phyloP scores from a whole-genome alignment of 92 coral and sea anemone genomes.

The Plumapathes pennacea region DNA sequence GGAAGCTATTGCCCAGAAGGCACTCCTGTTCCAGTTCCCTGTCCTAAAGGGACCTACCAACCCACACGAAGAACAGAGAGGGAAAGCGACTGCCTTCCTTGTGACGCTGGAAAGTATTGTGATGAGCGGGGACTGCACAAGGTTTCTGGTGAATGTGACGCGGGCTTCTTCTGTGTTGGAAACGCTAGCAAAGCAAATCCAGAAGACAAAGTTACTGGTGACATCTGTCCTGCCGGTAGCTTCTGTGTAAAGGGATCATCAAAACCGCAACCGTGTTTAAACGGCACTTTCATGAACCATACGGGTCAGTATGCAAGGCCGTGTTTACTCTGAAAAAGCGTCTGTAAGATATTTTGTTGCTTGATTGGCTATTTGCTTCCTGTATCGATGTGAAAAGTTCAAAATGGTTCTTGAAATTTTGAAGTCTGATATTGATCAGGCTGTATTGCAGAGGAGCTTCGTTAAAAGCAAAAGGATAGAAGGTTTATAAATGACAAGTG shows the following conservation, averaged over 20 bases:
- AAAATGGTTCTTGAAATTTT: no score
- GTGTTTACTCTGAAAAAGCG: no score
- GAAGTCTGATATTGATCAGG: no score
- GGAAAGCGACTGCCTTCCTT: conserved; percentile 72
- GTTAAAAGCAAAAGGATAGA: no score
- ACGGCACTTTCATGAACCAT: conserved; percentile 93
- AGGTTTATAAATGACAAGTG: no score
- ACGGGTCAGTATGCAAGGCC: no score
- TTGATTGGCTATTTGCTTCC: no score
- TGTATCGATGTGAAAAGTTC: no score
- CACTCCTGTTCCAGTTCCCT: conserved; percentile 78
- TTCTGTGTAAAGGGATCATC: conserved; percentile 69
- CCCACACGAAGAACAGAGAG: conserved; percentile 77
- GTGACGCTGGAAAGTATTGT: conserved; percentile 98
- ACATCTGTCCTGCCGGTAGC: conserved; percentile 84
- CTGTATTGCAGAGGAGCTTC: no score
- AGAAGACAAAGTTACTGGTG: conserved; percentile 69
- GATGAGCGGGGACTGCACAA: conserved; percentile 65
- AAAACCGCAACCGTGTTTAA: conserved; percentile 67
- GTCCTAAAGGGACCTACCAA: conserved; percentile 89
- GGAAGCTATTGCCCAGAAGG: conserved; percentile 99
- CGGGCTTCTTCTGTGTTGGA: conserved; percentile 76
- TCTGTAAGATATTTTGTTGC: no score
- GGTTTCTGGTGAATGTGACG: conserved; percentile 73
- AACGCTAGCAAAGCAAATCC: conserved; percentile 74